Percentiles rank a stretch among this genome's conserved stretches.
These are phyloP conservation scores for Drosophila yooni DNA, from an alignment of 2,888 invertebrate species.

Conservation along the genomic window DNA sequence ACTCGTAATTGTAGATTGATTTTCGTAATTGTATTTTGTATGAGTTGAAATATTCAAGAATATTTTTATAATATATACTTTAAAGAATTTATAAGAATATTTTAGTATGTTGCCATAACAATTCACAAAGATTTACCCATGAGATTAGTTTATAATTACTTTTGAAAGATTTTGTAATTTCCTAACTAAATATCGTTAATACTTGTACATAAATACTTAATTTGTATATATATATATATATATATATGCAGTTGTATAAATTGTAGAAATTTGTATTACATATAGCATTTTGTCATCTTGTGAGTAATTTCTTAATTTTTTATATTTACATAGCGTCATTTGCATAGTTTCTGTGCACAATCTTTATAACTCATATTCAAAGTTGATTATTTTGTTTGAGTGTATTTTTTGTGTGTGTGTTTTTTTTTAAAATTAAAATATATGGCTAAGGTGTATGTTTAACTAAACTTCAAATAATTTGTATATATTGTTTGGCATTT, in stretches of 20 bases:
- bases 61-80: slow-evolving; percentile 42
- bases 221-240: slow-evolving; percentile 22
- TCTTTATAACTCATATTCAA: slow-evolving; percentile 8
- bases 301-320: slow-evolving; percentile 4
- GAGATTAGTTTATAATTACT: slow-evolving; percentile 48
- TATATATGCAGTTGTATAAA: slow-evolving; percentile 52
- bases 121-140: slow-evolving; percentile 52
- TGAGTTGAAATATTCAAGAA: slow-evolving; percentile 60
- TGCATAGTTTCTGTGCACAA: slow-evolving; percentile 22
- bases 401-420: not conserved
- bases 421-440: not conserved
- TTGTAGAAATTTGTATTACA: slow-evolving; percentile 56
- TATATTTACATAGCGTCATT: slow-evolving; percentile 19
- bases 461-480: slow-evolving; percentile 3
- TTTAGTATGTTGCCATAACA: slow-evolving; percentile 53
- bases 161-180: slow-evolving; percentile 61
- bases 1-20: slow-evolving; percentile 35
- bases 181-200: slow-evolving; percentile 71
- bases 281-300: slow-evolving; percentile 46
- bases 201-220: slow-evolving; percentile 42
- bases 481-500: slow-evolving; percentile 1
- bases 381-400: not conserved
- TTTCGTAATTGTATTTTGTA: slow-evolving; percentile 32
- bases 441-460: not conserved
- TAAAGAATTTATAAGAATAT: slow-evolving; percentile 70